Evolutionary conservation across 2,113 vertebrate species (phyloP).

Genomic region (Seriola quinqueradiata): DNA sequence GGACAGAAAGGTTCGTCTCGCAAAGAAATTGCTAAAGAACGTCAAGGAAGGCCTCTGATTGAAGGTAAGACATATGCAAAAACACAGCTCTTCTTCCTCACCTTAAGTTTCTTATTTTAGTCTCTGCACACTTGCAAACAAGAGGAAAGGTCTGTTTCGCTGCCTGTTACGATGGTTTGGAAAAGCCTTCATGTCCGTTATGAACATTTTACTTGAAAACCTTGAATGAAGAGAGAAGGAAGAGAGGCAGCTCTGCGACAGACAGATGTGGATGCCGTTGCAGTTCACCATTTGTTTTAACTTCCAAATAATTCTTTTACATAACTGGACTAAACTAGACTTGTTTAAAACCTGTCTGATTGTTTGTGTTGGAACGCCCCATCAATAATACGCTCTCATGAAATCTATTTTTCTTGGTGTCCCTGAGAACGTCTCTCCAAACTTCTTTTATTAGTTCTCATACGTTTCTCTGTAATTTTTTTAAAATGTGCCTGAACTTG

Average conservation of each 20-base stretch:
- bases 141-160: neutral
- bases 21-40: neutral
- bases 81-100: neutral
- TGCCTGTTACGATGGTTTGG: neutral
- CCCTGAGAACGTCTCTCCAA: too few relatives aligned
- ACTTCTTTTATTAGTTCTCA: neutral
- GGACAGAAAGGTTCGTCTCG: too few relatives aligned
- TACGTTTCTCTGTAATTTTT: neutral
- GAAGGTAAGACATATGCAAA: neutral
- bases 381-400: too few relatives aligned
- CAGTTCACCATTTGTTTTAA: neutral
- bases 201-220: neutral
- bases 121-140: neutral
- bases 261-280: neutral
- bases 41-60: neutral
- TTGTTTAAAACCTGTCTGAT: constrained; percentile 16
- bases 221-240: neutral
- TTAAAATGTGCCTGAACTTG: constrained; percentile 32
- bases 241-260: neutral
- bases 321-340: neutral
- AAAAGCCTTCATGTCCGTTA: neutral
- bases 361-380: neutral
- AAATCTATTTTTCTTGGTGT: too few relatives aligned
- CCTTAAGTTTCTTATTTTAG: neutral
- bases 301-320: neutral